A percentile compares a stretch with the other conserved stretches of the same genome.
phyloP scores from a whole-genome alignment of 2,888 invertebrate species.

The Coremacera marginata region DNA sequence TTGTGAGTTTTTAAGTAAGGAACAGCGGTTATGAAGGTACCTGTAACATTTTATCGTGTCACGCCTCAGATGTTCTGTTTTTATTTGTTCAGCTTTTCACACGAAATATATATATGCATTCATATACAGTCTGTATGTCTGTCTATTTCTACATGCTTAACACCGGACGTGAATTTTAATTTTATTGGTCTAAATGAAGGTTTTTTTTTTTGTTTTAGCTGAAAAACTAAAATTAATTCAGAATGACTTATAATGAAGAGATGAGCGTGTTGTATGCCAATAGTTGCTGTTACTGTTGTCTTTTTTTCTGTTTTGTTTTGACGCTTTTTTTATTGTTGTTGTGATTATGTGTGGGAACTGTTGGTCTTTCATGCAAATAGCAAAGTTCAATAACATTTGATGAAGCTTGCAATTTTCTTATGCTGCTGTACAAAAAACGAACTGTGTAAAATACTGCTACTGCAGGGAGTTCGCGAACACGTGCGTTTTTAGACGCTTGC shows the following conservation, averaged over 20 bases:
- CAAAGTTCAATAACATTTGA: slow-evolving; percentile 39
- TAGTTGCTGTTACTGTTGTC: slow-evolving; percentile 13
- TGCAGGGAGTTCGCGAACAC: background rate
- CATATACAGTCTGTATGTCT: background rate
- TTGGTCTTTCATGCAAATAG: slow-evolving; percentile 32
- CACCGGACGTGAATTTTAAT: slow-evolving; percentile 42
- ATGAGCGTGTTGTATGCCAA: slow-evolving; percentile 13
- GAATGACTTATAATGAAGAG: background rate
- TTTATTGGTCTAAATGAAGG: slow-evolving; percentile 19
- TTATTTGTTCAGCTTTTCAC: slow-evolving; percentile 28
- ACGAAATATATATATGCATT: slow-evolving; percentile 25
- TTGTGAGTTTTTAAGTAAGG: background rate
- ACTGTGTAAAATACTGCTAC: background rate
- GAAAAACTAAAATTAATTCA: slow-evolving; percentile 25
- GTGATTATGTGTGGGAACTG: slow-evolving; percentile 33
- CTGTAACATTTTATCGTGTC: slow-evolving; percentile 37
- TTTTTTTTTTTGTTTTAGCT: background rate
- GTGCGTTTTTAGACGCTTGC: background rate
- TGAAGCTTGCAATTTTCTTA: slow-evolving; percentile 29
- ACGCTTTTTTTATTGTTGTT: slow-evolving; percentile 17
- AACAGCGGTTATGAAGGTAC: slow-evolving; percentile 13
- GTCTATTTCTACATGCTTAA: background rate
- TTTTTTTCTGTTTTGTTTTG: slow-evolving; percentile 9
- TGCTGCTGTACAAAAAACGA: background rate
- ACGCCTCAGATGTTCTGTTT: slow-evolving; percentile 36